Percentiles rank a stretch among this genome's conserved stretches.
These are phyloP conservation scores for Drosophila merina DNA, from an alignment of 2,888 invertebrate species.

Conservation along the genomic window DNA sequence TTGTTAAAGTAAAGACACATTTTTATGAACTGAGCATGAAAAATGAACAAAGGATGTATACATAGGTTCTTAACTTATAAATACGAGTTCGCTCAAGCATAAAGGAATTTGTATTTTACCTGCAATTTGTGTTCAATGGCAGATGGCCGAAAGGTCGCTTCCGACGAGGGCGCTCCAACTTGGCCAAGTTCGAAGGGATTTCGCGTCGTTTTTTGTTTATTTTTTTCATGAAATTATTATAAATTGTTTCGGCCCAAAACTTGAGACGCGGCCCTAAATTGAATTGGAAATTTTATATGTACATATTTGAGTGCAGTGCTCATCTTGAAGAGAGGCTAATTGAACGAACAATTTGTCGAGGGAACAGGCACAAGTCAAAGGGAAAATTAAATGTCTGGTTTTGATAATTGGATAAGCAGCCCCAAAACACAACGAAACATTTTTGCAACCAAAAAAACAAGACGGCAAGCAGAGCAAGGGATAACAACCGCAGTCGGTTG, in stretches of 20 bases:
- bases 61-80: constrained; percentile 9
- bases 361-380: constrained; percentile 32
- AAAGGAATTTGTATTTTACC: constrained; percentile 64
- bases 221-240: constrained; percentile 60
- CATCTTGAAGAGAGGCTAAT: constrained; percentile 47
- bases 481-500: constrained; percentile 26
- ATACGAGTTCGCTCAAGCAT: constrained; percentile 51
- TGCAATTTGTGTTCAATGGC: constrained; percentile 70
- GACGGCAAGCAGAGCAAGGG: constrained; percentile 3
- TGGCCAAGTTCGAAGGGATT: constrained; percentile 62
- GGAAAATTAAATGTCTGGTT: constrained; percentile 60
- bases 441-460: constrained; percentile 9
- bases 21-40: constrained; percentile 44
- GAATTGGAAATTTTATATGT: constrained; percentile 40
- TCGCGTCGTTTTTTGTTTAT: constrained; percentile 28
- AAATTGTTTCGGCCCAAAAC: constrained; percentile 61
- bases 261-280: constrained; percentile 44
- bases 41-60: constrained; percentile 44
- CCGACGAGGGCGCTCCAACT: constrained; percentile 25
- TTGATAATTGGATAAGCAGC: constrained; percentile 53
- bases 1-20: neutral
- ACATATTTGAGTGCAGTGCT: constrained; percentile 40
- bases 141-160: constrained; percentile 38
- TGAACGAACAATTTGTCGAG: constrained; percentile 43
- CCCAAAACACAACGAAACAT: constrained; percentile 20